A percentile compares a stretch with the other conserved stretches of the same genome.
phyloP scores from a whole-genome alignment of 2,113 vertebrate species.

The Coracopsis vasa region DNA sequence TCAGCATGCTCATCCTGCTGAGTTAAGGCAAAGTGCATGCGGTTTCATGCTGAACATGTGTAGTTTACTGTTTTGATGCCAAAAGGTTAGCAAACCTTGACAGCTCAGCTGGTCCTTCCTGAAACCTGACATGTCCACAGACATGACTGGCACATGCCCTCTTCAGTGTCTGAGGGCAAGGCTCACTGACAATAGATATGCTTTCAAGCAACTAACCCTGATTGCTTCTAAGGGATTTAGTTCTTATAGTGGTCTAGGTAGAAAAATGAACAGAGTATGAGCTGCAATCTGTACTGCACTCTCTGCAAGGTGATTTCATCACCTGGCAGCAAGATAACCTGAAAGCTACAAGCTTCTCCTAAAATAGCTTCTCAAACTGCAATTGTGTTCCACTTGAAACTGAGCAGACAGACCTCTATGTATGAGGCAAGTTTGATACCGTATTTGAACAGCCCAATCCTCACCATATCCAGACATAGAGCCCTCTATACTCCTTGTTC shows the following conservation, averaged over 20 bases:
- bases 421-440: background rate
- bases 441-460: rapidly evolving
- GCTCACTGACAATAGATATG: background rate
- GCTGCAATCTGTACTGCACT: background rate
- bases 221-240: background rate
- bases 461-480: background rate
- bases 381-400: background rate
- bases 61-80: background rate
- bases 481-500: background rate
- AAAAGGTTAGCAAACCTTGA: background rate
- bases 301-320: background rate
- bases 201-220: background rate
- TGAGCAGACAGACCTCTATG: background rate
- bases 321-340: background rate
- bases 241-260: background rate
- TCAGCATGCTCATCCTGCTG: background rate
- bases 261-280: background rate
- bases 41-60: background rate
- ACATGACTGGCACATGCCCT: background rate
- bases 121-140: background rate
- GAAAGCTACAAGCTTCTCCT: background rate
- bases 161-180: background rate
- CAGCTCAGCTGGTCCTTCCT: background rate
- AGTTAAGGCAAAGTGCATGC: background rate
- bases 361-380: background rate